phyloP scores from a whole-genome alignment of 2,113 vertebrate genomes.

The Penelope pileata region DNA sequence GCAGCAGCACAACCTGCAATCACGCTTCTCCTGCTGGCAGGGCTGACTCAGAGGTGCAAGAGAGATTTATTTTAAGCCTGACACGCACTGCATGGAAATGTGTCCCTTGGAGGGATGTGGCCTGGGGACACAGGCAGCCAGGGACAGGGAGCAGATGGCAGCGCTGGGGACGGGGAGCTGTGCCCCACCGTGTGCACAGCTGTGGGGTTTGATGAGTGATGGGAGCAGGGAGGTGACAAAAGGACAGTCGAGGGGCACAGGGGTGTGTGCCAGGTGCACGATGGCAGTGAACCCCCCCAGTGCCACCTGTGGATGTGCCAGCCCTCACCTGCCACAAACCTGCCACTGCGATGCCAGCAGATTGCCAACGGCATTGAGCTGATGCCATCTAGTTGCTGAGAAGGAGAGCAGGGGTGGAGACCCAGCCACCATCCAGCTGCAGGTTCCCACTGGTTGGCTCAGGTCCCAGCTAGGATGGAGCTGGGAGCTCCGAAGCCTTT shows the following conservation, averaged over 20 bases:
- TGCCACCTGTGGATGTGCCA: background rate
- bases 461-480: background rate
- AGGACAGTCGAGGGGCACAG: fast-evolving
- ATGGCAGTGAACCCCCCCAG: background rate
- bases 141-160: background rate
- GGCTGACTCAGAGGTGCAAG: background rate
- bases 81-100: background rate
- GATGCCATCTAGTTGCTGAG: background rate
- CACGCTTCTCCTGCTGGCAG: background rate
- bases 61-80: background rate
- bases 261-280: background rate
- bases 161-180: background rate
- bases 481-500: background rate
- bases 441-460: too few relatives aligned
- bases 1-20: background rate
- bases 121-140: background rate
- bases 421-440: background rate
- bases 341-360: background rate
- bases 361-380: background rate
- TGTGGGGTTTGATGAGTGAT: background rate
- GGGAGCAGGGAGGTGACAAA: background rate
- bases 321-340: background rate
- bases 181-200: fast-evolving
- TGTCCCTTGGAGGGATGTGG: background rate
- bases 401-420: background rate